These are phyloP conservation scores for Sphaerophoria taeniata DNA, from an alignment of 2,888 invertebrate species.

Conservation along the genomic window DNA sequence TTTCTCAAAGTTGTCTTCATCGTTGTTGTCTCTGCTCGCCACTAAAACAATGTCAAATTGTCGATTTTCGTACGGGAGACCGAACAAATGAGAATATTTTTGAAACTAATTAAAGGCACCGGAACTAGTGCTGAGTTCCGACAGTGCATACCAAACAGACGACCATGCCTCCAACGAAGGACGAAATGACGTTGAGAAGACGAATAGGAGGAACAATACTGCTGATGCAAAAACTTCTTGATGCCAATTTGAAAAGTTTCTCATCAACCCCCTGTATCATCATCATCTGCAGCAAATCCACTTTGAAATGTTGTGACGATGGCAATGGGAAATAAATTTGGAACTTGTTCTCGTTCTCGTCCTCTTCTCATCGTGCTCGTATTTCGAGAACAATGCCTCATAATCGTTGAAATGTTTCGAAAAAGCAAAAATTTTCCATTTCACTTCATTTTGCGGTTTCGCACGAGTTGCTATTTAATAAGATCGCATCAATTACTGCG, in stretches of 20 bases:
- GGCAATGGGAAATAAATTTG: background rate
- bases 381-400: constrained; percentile 38
- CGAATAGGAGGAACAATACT: background rate
- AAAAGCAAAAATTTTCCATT: constrained; percentile 25
- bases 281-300: constrained; percentile 5
- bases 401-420: constrained; percentile 42
- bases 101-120: constrained; percentile 67
- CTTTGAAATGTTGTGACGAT: constrained; percentile 30
- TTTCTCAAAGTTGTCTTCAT: constrained; percentile 7
- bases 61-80: constrained; percentile 33
- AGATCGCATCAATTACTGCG: constrained; percentile 55
- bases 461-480: constrained; percentile 50
- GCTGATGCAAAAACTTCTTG: constrained; percentile 55
- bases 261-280: too few species aligned
- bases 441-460: constrained; percentile 4
- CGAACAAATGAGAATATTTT: constrained; percentile 44
- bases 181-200: background rate
- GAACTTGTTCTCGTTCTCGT: background rate
- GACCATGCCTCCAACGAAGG: background rate
- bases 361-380: background rate
- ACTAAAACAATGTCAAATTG: constrained; percentile 57
- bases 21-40: background rate
- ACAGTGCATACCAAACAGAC: background rate
- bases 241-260: constrained; percentile 59
- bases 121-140: constrained; percentile 62